Conservation (phyloP, 1,140 invertebrate genomes). For the Helicoverpa armigera region DNA sequence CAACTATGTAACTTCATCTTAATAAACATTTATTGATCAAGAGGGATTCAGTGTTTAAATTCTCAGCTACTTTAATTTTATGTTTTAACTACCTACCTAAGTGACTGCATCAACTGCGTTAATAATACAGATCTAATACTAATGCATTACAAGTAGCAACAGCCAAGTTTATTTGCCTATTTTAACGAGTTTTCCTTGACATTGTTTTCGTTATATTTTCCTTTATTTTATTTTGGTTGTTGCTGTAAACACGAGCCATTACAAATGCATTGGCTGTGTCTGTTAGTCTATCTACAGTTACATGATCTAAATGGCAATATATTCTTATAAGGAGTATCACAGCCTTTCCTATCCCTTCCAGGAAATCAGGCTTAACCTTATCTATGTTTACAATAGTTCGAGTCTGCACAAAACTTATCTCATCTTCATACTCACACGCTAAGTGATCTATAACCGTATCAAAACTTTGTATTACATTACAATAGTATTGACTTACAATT, state of each 20-base stretch:
- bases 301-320: too few relatives aligned
- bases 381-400: too few relatives aligned
- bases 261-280: background rate
- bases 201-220: slow-evolving; percentile 1
- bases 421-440: background rate
- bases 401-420: background rate
- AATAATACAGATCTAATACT: background rate
- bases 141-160: background rate
- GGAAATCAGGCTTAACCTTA: too few relatives aligned
- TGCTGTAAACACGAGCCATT: background rate
- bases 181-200: slow-evolving; percentile 24
- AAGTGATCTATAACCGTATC: slow-evolving; percentile 1
- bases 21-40: too few relatives aligned
- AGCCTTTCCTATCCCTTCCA: too few relatives aligned
- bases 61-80: too few relatives aligned
- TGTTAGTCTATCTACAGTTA: too few relatives aligned
- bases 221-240: background rate
- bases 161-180: background rate
- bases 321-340: too few relatives aligned
- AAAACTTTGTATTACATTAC: background rate
- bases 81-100: too few relatives aligned
- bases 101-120: too few relatives aligned
- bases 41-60: too few relatives aligned
- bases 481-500: background rate
- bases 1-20: too few relatives aligned